Conservation (phyloP, 2,888 invertebrate species). For the Imbricaverruca yamaguchii region DNA sequence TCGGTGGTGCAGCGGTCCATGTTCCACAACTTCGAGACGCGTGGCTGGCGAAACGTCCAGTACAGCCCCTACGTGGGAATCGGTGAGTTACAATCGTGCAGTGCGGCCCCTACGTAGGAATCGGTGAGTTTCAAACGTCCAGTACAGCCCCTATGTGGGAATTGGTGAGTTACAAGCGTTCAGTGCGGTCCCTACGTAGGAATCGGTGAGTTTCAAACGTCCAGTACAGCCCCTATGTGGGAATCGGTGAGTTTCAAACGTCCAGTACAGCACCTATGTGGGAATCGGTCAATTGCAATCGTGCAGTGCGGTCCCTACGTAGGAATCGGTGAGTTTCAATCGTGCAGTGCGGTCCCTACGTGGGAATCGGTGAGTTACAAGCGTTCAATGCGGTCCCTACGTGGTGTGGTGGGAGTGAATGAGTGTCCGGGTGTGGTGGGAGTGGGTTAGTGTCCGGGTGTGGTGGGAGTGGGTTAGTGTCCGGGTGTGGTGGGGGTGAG, state of each 20-base stretch:
- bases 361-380: constrained; percentile 47
- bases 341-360: constrained; percentile 66
- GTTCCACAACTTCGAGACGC: constrained; percentile 58
- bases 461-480: no score
- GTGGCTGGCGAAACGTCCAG: constrained; percentile 67
- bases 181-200: constrained; percentile 68
- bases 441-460: no score
- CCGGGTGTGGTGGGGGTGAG: no score
- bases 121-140: constrained; percentile 52
- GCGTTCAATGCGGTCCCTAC: constrained; percentile 71
- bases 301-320: constrained; percentile 69
- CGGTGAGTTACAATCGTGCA: constrained; percentile 54
- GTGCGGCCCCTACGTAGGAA: constrained; percentile 61
- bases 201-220: constrained; percentile 50
- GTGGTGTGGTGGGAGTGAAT: constrained; percentile 48
- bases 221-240: constrained; percentile 67
- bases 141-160: constrained; percentile 64
- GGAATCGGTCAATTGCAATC: constrained; percentile 48
- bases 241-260: constrained; percentile 49
- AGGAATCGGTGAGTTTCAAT: constrained; percentile 49
- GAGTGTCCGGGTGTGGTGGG: not conserved
- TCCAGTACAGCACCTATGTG: constrained; percentile 68
- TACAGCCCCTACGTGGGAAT: constrained; percentile 62
- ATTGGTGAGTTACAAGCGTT: constrained; percentile 50
- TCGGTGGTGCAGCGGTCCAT: constrained; percentile 74